Evolutionary conservation across 1,140 invertebrate genomes (phyloP).

Genomic region (Pachypeltis micranthus): DNA sequence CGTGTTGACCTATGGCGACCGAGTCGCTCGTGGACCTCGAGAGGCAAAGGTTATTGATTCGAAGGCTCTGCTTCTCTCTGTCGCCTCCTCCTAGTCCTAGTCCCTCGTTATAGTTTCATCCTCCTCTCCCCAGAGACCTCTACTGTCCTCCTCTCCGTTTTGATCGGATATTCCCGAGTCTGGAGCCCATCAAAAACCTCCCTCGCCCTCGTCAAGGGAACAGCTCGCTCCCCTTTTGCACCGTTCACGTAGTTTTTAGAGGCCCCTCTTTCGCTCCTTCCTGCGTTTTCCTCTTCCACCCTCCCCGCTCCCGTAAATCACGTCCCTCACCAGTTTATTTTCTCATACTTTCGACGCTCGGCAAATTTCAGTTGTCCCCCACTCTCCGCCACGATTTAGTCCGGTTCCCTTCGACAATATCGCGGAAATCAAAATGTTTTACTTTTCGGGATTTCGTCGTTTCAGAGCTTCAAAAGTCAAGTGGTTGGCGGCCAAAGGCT

Average conservation of each 20-base stretch:
- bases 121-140: background rate
- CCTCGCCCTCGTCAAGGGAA: background rate
- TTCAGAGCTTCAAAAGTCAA: background rate
- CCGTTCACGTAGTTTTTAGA: background rate
- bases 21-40: too few relatives aligned
- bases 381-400: too few relatives aligned
- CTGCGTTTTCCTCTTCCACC: background rate
- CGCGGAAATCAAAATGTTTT: too few relatives aligned
- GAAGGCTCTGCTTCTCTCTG: too few relatives aligned
- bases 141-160: background rate
- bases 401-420: background rate
- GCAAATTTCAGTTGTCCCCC: too few relatives aligned
- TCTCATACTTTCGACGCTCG: background rate
- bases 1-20: too few relatives aligned
- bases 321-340: background rate
- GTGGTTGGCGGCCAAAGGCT: background rate
- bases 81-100: too few relatives aligned
- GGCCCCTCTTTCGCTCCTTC: background rate
- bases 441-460: background rate
- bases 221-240: background rate
- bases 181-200: background rate
- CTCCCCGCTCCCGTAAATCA: background rate
- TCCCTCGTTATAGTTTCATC: too few relatives aligned
- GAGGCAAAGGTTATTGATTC: too few relatives aligned
- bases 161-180: background rate